Evolutionary conservation across 1,140 invertebrate species (phyloP).

Genomic region (Leptopilina boulardi): DNA sequence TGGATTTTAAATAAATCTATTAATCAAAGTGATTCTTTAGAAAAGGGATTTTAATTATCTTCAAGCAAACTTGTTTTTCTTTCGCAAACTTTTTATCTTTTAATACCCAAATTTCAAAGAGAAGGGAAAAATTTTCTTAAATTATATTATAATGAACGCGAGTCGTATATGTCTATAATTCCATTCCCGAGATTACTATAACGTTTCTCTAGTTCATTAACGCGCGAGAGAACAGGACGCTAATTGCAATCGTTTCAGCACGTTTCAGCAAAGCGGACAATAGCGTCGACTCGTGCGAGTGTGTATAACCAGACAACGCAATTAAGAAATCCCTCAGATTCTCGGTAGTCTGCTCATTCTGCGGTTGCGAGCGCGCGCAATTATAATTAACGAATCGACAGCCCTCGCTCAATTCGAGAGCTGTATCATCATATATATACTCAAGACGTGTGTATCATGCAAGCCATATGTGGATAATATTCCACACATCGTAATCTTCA

Average conservation of each 20-base stretch:
- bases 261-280: conserved; percentile 31
- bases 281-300: conserved; percentile 23
- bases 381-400: conserved; percentile 63
- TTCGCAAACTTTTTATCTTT: no score
- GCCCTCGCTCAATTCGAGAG: conserved; percentile 56
- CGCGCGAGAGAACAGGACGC: conserved; percentile 20
- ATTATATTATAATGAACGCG: not conserved
- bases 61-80: no score
- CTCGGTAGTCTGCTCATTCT: conserved; percentile 54
- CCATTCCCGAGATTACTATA: conserved; percentile 13
- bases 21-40: no score
- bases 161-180: not conserved
- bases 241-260: conserved; percentile 33
- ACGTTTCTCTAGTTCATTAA: conserved; percentile 30
- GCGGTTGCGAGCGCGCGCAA: conserved; percentile 56
- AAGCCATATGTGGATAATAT: conserved; percentile 23
- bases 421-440: conserved; percentile 48
- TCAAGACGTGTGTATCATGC: conserved; percentile 20
- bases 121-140: not conserved
- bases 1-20: not conserved
- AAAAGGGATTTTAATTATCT: no score
- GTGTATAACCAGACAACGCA: conserved; percentile 52
- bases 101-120: no score
- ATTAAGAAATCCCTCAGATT: conserved; percentile 63
- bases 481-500: conserved; percentile 21